These are phyloP conservation scores for Heteromurus nitidus DNA, from an alignment of 2,888 invertebrate genomes.

Conservation along the genomic window DNA sequence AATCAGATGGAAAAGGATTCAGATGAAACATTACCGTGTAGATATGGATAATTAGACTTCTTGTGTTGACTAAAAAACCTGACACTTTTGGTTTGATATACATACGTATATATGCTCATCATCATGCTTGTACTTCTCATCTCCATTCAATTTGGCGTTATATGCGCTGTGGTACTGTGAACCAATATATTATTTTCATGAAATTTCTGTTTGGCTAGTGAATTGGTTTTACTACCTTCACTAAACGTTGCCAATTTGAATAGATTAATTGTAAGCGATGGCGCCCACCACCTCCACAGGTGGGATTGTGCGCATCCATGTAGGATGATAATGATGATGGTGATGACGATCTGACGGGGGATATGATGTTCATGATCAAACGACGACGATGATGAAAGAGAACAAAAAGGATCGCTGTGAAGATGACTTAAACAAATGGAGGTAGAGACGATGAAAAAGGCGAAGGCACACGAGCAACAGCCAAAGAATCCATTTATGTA, in stretches of 20 bases:
- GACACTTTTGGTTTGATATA: too few relatives aligned
- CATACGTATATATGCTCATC: too few relatives aligned
- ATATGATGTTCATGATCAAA: conserved; percentile 7
- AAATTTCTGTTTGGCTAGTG: too few relatives aligned
- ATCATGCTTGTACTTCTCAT: too few relatives aligned
- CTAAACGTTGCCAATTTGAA: not conserved
- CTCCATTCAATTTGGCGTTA: too few relatives aligned
- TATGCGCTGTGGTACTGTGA: too few relatives aligned
- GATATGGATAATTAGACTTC: too few relatives aligned
- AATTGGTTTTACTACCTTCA: too few relatives aligned
- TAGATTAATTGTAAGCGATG: conserved; percentile 6
- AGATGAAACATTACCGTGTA: too few relatives aligned
- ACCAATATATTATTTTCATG: too few relatives aligned
- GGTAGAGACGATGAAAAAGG: conserved; percentile 1
- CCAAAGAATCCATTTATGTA: not conserved
- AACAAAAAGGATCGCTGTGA: conserved; percentile 14
- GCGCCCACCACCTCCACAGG: conserved; percentile 52
- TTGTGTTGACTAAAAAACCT: too few relatives aligned
- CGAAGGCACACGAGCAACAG: not conserved
- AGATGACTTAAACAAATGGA: conserved; percentile 1
- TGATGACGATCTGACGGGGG: not conserved
- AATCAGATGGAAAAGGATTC: too few relatives aligned
- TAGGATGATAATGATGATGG: not conserved
- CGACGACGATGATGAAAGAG: not conserved
- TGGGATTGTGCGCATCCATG: conserved; percentile 19